Percentiles rank a stretch among this genome's conserved stretches.
phyloP scores from a whole-genome alignment of 2,113 vertebrate genomes.

The Rhinolophus ferrumequinum region DNA sequence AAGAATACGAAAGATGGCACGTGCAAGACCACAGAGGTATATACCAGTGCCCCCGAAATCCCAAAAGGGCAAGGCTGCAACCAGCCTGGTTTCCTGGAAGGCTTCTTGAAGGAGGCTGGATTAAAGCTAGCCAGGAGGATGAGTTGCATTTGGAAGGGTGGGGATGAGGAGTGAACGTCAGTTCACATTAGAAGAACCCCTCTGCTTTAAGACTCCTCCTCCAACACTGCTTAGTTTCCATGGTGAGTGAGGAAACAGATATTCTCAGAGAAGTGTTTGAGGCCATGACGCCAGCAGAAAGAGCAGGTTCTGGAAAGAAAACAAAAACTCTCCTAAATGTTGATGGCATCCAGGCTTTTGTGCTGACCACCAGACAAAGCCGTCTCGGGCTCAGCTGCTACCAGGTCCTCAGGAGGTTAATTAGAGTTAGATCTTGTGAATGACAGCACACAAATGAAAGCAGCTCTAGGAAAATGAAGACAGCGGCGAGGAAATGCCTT shows the following conservation, averaged over 20 bases:
- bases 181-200: background rate
- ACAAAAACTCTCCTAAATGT: background rate
- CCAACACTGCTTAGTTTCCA: background rate
- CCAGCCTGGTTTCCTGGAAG: background rate
- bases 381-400: background rate
- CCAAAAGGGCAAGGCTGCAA: background rate
- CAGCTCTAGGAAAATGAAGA: background rate
- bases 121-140: background rate
- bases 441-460: background rate
- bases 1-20: background rate
- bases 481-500: background rate
- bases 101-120: background rate
- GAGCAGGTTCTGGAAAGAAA: background rate
- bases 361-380: background rate
- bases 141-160: background rate
- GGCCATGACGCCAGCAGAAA: background rate
- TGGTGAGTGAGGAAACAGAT: background rate
- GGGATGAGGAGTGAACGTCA: background rate
- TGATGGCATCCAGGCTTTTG: background rate
- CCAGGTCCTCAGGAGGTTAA: background rate
- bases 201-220: background rate
- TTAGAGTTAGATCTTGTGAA: background rate
- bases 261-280: background rate
- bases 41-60: background rate
- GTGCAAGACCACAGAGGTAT: rapidly evolving